Evolutionary conservation across 2,888 invertebrate genomes (phyloP).

Genomic region (Tryphoninae sp.): DNA sequence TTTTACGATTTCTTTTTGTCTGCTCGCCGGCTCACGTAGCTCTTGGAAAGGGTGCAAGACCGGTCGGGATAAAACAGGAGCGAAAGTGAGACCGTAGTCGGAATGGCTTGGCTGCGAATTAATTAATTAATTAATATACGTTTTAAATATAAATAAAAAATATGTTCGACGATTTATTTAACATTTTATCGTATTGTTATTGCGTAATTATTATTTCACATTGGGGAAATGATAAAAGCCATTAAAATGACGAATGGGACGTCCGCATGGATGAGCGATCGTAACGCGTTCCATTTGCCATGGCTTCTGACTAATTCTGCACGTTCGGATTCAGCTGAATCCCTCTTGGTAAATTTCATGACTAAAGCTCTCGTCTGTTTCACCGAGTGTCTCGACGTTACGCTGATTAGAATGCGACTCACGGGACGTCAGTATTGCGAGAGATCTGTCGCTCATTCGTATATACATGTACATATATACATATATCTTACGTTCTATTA

Average conservation of each 20-base stretch:
- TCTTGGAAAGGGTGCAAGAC: not conserved
- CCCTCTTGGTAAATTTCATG: slow-evolving; percentile 14
- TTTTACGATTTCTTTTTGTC: slow-evolving; percentile 18
- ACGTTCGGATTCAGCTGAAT: slow-evolving; percentile 10
- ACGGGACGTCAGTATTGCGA: slow-evolving; percentile 33
- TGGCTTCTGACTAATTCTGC: not conserved
- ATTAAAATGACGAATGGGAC: not conserved
- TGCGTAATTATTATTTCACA: not conserved
- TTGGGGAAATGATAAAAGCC: not conserved
- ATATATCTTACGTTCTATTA: not conserved
- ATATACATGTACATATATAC: not conserved
- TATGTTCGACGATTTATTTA: not conserved
- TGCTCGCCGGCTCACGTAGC: not conserved
- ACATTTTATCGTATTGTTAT: not conserved
- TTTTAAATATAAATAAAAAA: not conserved
- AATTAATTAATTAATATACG: not conserved
- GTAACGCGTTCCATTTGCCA: not conserved
- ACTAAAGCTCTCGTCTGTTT: slow-evolving; percentile 7
- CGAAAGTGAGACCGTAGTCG: not conserved
- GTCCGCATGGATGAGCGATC: not conserved
- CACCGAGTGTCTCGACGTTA: slow-evolving; percentile 17
- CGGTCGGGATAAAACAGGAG: slow-evolving; percentile 1
- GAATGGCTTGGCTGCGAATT: not conserved
- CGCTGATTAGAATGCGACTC: slow-evolving; percentile 38
- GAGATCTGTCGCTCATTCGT: not conserved